These are phyloP conservation scores for Parapristionchus giblindavisi DNA, from an alignment of 2,888 invertebrate species.

Conservation along the genomic window DNA sequence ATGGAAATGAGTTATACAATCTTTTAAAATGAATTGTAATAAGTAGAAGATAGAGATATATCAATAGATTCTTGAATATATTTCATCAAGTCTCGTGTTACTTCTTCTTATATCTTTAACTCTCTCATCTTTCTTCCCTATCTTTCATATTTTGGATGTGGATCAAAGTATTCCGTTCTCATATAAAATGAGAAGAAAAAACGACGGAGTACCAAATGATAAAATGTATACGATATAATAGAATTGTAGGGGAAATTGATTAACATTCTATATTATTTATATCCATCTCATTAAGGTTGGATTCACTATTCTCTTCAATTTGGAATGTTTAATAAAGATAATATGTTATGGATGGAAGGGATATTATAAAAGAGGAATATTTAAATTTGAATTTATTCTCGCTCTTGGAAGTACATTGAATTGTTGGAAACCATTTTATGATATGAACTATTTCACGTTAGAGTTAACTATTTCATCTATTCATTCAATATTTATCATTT, in stretches of 20 bases:
- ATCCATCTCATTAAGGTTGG: slow-evolving; percentile 77
- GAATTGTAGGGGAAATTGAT: too few species aligned
- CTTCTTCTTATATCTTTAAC: too few species aligned
- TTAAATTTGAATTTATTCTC: slow-evolving; percentile 85
- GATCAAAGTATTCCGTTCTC: too few species aligned
- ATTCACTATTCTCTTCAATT: slow-evolving; percentile 90
- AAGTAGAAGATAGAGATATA: too few species aligned
- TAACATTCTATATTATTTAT: too few species aligned
- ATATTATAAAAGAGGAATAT: slow-evolving; percentile 54
- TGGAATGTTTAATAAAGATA: slow-evolving; percentile 95
- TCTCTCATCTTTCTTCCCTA: neutral
- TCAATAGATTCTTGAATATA: too few species aligned
- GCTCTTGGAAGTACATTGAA: slow-evolving; percentile 91
- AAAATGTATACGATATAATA: neutral
- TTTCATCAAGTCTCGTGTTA: neutral
- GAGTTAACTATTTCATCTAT: neutral
- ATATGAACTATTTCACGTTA: slow-evolving; percentile 86
- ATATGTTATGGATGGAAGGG: slow-evolving; percentile 86
- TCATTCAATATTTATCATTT: neutral
- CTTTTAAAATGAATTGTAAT: too few species aligned
- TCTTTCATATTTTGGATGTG: slow-evolving; percentile 23
- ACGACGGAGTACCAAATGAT: neutral
- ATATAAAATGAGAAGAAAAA: slow-evolving; percentile 2
- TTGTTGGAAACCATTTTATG: slow-evolving; percentile 85
- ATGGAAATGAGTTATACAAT: slow-evolving; percentile 3